phyloP scores from a whole-genome alignment of 2,888 invertebrate genomes.

The Sepiola atlantica region DNA sequence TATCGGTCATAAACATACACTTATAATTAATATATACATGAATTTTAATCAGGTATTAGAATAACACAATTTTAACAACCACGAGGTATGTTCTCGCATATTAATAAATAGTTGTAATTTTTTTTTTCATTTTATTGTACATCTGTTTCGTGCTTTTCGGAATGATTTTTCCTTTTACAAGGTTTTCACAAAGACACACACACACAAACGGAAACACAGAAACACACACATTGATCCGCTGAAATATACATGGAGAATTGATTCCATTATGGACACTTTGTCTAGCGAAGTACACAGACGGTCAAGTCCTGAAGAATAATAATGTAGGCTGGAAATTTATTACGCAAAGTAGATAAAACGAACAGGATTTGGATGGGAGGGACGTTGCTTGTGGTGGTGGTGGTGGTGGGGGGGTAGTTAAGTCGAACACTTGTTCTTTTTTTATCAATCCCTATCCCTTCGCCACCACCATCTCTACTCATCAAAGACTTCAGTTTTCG shows the following conservation, averaged over 20 bases:
- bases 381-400: too few relatives aligned
- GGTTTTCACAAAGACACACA: neutral
- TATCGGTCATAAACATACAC: neutral
- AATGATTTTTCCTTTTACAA: too few relatives aligned
- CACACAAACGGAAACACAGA: neutral
- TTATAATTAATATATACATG: neutral
- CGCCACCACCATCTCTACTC: neutral
- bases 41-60: neutral
- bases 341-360: neutral
- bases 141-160: too few relatives aligned
- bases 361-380: neutral
- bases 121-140: too few relatives aligned
- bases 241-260: neutral
- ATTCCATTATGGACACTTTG: neutral
- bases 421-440: too few relatives aligned
- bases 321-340: neutral
- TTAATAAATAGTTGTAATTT: neutral
- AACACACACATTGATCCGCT: neutral
- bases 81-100: neutral
- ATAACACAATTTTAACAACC: neutral
- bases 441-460: too few relatives aligned
- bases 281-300: neutral
- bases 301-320: neutral
- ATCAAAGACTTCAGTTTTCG: neutral
- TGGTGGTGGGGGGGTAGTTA: too few relatives aligned